Conservation (phyloP, 2,797 vertebrate species). For the Luscinia luscinia region DNA sequence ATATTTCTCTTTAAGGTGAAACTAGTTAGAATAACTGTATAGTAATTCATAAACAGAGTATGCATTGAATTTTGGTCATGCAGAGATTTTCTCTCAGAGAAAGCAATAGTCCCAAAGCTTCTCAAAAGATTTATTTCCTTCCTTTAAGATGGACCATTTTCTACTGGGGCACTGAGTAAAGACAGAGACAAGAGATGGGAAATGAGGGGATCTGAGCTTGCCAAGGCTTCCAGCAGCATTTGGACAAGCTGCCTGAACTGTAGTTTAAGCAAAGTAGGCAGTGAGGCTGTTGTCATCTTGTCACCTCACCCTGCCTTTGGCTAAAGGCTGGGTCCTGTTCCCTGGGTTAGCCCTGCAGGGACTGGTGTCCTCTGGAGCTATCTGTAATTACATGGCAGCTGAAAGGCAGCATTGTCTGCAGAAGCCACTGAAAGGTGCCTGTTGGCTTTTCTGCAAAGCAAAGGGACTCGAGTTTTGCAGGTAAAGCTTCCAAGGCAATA, state of each 20-base stretch:
- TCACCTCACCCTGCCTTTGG: accelerated
- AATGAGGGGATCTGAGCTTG: neutral
- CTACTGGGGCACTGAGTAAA: neutral
- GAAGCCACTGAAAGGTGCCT: neutral
- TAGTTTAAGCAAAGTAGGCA: neutral
- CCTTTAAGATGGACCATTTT: neutral
- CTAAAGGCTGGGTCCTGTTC: neutral
- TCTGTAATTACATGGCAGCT: neutral
- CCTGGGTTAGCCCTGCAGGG: neutral
- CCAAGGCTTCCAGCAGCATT: neutral
- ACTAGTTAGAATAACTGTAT: neutral
- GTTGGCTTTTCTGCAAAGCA: neutral
- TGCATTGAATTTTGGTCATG: neutral
- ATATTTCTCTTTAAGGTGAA: neutral
- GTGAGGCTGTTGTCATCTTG: neutral
- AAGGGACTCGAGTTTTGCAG: neutral
- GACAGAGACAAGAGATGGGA: neutral
- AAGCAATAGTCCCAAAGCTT: neutral
- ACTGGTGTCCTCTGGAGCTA: neutral
- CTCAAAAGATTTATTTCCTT: neutral
- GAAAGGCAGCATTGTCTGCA: neutral
- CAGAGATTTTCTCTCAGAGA: neutral
- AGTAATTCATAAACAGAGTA: neutral
- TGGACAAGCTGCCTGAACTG: neutral
- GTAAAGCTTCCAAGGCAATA: neutral